Evolutionary conservation across 2,888 invertebrate species (phyloP), one percentile per base, ranked within the genome.

Genomic region (Plusia festucae): DNA sequence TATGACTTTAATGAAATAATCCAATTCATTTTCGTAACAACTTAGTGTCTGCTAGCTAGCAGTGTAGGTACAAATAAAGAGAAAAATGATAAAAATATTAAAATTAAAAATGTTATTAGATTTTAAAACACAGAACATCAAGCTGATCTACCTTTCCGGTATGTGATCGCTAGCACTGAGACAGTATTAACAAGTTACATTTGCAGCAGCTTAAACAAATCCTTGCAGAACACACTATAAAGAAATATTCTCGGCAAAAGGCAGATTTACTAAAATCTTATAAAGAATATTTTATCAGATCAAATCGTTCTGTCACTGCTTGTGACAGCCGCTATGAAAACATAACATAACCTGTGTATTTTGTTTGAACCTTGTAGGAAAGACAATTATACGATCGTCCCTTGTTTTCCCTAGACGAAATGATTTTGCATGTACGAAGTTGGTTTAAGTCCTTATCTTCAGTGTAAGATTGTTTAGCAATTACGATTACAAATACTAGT

Each of bases 201-300:
- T 49, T 49, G 18, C 46, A 20, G 46, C 46, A 20, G 46, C 46
- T 49, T 20, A 49, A 49, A 46, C 9, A 18, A 46, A 46, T 18
- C 18, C 18, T 9, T 18, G 46, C 46, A 18, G 18, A 46, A 46
- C 46, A 18, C 46, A 46, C 46, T 46, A 46, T 18, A 46, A 49
- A 49, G 18, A 49, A 49, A 49, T 49, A 49, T 49, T 20, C 40
- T 49, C 18, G 18, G 46, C 46, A 20, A 49, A 49, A 18, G 46
- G 4, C 46, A 20, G 46, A 49, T 49, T 49, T 20, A 18, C 9
- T 20, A 49, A 49, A 49, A 49, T 20, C 46, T 20, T 20, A 49
- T 49, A 20, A 49, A 49, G 46, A 49, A 49, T 49, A 49, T 49
- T 49, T 49, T 49, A 49, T 49, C 46, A 20, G 46, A 49, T 49